Evolutionary conservation across 2,888 invertebrate genomes (phyloP), one percentile per base, ranked within the genome.

Genomic region (Maniola hyperantus): DNA sequence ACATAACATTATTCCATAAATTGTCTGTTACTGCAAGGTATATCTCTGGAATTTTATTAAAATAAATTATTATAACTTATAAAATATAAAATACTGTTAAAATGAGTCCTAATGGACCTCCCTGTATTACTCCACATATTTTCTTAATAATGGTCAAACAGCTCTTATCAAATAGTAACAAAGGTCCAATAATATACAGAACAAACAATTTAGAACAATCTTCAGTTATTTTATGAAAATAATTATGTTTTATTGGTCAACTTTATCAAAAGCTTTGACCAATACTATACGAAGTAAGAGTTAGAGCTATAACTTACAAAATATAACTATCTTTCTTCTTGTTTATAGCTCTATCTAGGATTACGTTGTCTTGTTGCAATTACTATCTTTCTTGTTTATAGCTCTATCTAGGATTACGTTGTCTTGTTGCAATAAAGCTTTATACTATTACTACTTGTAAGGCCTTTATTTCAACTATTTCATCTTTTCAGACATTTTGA

Each of bases 1-100:
- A 97, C 82, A 96, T 97, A 72, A 96, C 96, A 61, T 92, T 97
- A 71, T 98, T 97, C 82, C 97, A 97, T 82, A 97, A 97, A 83
- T 93, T 97, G 75, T 96, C 97, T 59, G 95, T 98, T 68, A 97
- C 96, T 63, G 94, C 96, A 70, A 95, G 96, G 96, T 97, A 86
- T 85, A 83, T 76, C 18, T 20, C 18, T 48, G 8, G 6, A 44
- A 46, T 11, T 55, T 36, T 15, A 15, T 55, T 15, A n/a, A n/a
- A n/a, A n/a, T n/a, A n/a, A n/a, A 34, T 20, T 55, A 62, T 48
- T n/a, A 42, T 42, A n/a, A n/a, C n/a, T n/a, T n/a, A n/a, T 42
- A 13, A 5, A 11, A n/a, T 13, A 42, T 1, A 42, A 5, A n/a
- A 44, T n/a, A 44, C 42, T 6, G 13, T 42, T 6, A 44, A 44